phyloP scores from a whole-genome alignment of 2,797 vertebrate genomes.

The Smutsia temminckii region DNA sequence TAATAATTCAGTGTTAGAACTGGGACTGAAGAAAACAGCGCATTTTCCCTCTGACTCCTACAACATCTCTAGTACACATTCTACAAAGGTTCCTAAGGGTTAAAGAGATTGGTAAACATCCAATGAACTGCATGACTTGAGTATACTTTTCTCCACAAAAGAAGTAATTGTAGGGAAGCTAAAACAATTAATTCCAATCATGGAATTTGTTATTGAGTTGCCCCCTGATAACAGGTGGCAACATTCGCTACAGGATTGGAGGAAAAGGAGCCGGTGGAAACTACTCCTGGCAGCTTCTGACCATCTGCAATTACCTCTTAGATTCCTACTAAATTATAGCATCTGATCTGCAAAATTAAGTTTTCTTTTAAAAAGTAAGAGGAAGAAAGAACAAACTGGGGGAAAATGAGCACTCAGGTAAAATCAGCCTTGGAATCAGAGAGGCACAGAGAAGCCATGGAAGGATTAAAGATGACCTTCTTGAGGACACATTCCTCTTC shows the following conservation, averaged over 20 bases:
- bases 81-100: not conserved
- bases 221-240: conserved; percentile 54
- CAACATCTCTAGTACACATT: not conserved
- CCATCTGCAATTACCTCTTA: conserved; percentile 63
- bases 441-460: conserved; percentile 58
- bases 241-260: conserved; percentile 42
- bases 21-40: not conserved
- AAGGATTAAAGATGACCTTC: conserved; percentile 58
- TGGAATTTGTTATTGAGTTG: conserved; percentile 71
- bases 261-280: conserved; percentile 60
- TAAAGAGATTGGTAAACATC: conserved; percentile 47
- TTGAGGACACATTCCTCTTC: conserved; percentile 1
- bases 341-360: conserved; percentile 55
- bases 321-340: conserved; percentile 57
- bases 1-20: conserved; percentile 8
- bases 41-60: not conserved
- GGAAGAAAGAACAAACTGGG: conserved; percentile 2
- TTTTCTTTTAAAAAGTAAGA: conserved; percentile 58
- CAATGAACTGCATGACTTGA: conserved; percentile 44
- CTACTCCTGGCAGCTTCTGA: conserved; percentile 63
- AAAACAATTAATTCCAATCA: conserved; percentile 70
- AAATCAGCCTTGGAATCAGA: conserved; percentile 33
- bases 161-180: conserved; percentile 64
- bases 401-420: conserved; percentile 1
- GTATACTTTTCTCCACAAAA: conserved; percentile 62